These are phyloP conservation scores for Acanthosepion lycidas DNA, from an alignment of 2,888 invertebrate species.

Conservation along the genomic window DNA sequence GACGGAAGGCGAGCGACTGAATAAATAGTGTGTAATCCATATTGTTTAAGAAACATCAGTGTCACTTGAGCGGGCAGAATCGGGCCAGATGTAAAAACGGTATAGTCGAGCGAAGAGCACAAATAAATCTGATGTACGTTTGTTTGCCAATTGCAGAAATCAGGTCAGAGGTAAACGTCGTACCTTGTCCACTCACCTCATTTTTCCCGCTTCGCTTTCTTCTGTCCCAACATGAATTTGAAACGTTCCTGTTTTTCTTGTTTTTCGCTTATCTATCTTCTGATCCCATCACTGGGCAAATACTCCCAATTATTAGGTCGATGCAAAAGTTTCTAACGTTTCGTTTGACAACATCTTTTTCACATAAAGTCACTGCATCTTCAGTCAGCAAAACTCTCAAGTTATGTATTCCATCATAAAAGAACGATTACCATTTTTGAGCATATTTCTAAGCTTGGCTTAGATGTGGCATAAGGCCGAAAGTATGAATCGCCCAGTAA, in stretches of 20 bases:
- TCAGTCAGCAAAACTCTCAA: no score
- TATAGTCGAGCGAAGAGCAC: neutral
- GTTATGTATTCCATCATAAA: no score
- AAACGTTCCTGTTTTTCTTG: neutral
- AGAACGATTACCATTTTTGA: no score
- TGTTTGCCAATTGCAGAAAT: slow-evolving; percentile 7
- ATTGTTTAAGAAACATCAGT: neutral
- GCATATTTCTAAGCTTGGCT: no score
- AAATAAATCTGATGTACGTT: neutral
- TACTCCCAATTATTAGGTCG: no score
- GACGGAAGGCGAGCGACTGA: neutral
- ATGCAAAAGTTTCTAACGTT: neutral
- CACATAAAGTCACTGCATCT: no score
- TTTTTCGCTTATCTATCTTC: neutral
- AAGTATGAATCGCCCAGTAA: no score
- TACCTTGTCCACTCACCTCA: neutral
- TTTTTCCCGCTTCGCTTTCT: neutral
- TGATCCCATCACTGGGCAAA: no score
- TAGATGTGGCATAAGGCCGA: no score
- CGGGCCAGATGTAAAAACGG: neutral
- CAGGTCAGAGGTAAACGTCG: neutral
- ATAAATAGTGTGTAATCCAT: neutral
- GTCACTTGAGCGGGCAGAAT: neutral
- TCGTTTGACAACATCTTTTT: neutral
- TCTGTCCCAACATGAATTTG: neutral